A percentile compares a stretch with the other conserved stretches of the same genome.
These are phyloP conservation scores for Cavia porcellus DNA, from an alignment of 2,113 vertebrate species.

Conservation along the genomic window DNA sequence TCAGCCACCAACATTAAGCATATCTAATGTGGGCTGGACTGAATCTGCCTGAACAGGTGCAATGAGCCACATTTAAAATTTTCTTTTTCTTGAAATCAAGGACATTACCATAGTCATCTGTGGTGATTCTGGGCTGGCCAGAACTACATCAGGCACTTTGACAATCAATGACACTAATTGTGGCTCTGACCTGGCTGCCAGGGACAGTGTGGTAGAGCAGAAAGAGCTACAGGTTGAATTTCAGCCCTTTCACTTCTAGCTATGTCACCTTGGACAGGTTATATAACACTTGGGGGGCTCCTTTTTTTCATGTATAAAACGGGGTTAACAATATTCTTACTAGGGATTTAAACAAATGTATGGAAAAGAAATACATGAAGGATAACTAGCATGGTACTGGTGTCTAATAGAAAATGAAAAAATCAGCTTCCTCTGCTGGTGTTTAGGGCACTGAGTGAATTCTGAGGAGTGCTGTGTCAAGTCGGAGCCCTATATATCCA, in stretches of 20 bases:
- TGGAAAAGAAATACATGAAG: not conserved
- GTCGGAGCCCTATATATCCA: not conserved
- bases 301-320: slow-evolving; percentile 43
- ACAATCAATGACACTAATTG: not conserved
- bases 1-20: not conserved
- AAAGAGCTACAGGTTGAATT: not conserved
- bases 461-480: not conserved
- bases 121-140: not conserved
- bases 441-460: not conserved
- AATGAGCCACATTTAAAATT: not conserved
- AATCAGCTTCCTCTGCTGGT: not conserved
- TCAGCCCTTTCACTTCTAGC: not conserved
- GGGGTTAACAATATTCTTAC: not conserved
- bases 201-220: not conserved
- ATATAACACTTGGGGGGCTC: not conserved
- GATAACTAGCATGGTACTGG: not conserved
- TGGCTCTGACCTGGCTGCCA: not conserved
- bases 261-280: not conserved
- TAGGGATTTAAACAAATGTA: not conserved
- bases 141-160: not conserved
- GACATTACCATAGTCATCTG: not conserved
- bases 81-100: not conserved
- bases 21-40: slow-evolving; percentile 36
- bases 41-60: not conserved
- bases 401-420: not conserved